Evolutionary conservation across 1,140 invertebrate species (phyloP).

Genomic region (Leptestheria dahalacensis): DNA sequence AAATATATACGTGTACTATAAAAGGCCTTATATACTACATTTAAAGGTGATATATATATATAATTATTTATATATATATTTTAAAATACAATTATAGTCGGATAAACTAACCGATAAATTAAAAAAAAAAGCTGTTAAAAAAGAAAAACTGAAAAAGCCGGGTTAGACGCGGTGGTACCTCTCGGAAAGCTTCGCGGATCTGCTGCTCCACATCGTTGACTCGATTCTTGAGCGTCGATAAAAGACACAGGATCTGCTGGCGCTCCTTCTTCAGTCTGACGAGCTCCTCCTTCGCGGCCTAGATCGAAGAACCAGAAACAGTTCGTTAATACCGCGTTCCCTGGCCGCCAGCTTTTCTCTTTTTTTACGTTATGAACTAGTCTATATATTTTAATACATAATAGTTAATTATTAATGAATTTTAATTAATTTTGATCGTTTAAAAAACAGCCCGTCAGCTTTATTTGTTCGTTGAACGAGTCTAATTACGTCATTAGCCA

Average conservation of each 20-base stretch:
- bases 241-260: conserved; percentile 16
- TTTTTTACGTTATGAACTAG: neutral
- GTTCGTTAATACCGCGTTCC: no score
- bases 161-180: conserved; percentile 35
- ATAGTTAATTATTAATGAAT: no score
- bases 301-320: no score
- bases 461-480: no score
- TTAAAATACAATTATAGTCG: no score
- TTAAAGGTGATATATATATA: no score
- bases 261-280: conserved; percentile 33
- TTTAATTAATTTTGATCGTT: no score
- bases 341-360: no score
- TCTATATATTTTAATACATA: neutral
- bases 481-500: neutral
- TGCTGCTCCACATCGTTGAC: conserved; percentile 63
- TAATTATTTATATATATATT: neutral
- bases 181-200: conserved; percentile 64
- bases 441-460: no score
- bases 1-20: no score
- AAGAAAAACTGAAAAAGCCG: neutral
- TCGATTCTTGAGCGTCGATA: conserved; percentile 51
- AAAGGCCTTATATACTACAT: no score
- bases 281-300: conserved; percentile 9
- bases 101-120: no score
- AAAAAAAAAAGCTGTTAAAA: conserved; percentile 1